A percentile compares a stretch with the other conserved stretches of the same genome.
Evolutionary conservation across 30 jellyfish, hydroid and myxozoan genomes (phyloP).

Genomic region (Aurelia coerulea): DNA sequence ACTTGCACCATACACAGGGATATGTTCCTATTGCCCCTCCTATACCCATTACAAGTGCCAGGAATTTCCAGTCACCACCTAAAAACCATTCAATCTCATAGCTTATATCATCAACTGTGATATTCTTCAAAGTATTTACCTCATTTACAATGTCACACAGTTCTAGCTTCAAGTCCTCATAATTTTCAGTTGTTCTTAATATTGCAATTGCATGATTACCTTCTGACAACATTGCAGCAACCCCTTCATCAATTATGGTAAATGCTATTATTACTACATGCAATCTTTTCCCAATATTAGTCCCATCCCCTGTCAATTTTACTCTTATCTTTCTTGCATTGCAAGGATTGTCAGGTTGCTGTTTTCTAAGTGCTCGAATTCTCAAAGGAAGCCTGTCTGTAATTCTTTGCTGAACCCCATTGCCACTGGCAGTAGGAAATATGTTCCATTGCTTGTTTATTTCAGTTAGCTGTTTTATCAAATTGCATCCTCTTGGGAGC

Average conservation of each 20-base stretch:
- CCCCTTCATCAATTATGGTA: constrained; percentile 27
- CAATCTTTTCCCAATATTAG: constrained; percentile 35
- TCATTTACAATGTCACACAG: constrained; percentile 11
- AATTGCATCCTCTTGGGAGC: constrained; percentile 4
- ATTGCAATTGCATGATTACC: constrained; percentile 46
- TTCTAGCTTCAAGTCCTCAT: constrained; percentile 4
- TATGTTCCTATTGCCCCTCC: constrained; percentile 26
- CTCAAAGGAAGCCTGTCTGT: background rate
- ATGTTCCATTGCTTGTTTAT: constrained; percentile 11
- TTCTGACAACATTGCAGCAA: constrained; percentile 19
- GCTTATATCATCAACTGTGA: background rate
- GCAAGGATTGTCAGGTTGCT: background rate
- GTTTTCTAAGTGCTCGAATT: background rate
- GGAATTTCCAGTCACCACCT: constrained; percentile 49
- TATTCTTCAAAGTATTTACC: background rate
- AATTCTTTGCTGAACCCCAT: constrained; percentile 27
- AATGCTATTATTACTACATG: constrained; percentile 42
- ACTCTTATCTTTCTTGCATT: background rate
- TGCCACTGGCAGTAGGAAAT: constrained; percentile 1
- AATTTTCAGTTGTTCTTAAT: constrained; percentile 7
- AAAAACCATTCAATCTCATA: background rate
- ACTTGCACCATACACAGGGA: constrained; percentile 56
- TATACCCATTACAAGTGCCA: constrained; percentile 31
- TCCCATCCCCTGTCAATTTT: constrained; percentile 45
- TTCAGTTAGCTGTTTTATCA: background rate